A percentile compares a stretch with the other conserved stretches of the same genome.
phyloP scores from a whole-genome alignment of 2,113 vertebrate genomes.

The Carollia perspicillata region DNA sequence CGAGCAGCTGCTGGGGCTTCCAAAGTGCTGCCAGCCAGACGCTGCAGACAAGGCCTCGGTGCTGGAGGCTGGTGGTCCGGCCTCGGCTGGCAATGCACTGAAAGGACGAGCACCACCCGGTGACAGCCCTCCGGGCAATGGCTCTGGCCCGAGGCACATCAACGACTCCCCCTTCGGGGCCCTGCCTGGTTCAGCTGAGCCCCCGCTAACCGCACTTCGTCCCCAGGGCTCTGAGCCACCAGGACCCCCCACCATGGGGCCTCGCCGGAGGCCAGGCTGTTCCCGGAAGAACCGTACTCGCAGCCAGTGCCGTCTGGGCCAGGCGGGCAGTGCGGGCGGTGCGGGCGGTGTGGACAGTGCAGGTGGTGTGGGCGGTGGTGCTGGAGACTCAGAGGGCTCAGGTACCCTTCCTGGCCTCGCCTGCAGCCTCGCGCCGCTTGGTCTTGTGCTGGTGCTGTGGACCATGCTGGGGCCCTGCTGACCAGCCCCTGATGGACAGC shows the following conservation, averaged over 20 bases:
- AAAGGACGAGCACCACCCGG: conserved; percentile 72
- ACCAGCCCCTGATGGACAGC: not conserved
- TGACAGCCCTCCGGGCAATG: conserved; percentile 84
- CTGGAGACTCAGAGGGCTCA: not conserved
- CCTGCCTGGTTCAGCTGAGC: conserved; percentile 90
- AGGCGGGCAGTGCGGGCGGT: conserved; percentile 72
- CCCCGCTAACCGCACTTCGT: conserved; percentile 87
- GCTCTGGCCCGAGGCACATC: conserved; percentile 91
- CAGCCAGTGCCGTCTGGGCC: conserved; percentile 89
- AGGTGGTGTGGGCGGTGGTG: conserved; percentile 30
- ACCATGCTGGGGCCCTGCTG: conserved; percentile 53
- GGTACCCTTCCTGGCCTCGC: conserved; percentile 14
- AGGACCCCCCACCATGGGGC: conserved; percentile 90
- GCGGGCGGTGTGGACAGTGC: not conserved
- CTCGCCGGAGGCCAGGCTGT: conserved; percentile 95
- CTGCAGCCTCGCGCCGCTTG: conserved; percentile 33
- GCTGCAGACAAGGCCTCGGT: conserved; percentile 90
- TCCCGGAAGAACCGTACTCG: conserved; percentile 95
- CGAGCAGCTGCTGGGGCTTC: conserved; percentile 79
- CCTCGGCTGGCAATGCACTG: conserved; percentile 80
- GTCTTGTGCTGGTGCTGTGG: conserved; percentile 56
- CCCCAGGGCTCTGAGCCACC: conserved; percentile 89
- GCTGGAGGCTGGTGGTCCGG: conserved; percentile 82
- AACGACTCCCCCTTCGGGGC: conserved; percentile 95
- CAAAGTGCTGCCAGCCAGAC: conserved; percentile 92